These are phyloP conservation scores for Myiotriccus ornatus DNA, from an alignment of 2,797 vertebrate genomes.

Conservation along the genomic window DNA sequence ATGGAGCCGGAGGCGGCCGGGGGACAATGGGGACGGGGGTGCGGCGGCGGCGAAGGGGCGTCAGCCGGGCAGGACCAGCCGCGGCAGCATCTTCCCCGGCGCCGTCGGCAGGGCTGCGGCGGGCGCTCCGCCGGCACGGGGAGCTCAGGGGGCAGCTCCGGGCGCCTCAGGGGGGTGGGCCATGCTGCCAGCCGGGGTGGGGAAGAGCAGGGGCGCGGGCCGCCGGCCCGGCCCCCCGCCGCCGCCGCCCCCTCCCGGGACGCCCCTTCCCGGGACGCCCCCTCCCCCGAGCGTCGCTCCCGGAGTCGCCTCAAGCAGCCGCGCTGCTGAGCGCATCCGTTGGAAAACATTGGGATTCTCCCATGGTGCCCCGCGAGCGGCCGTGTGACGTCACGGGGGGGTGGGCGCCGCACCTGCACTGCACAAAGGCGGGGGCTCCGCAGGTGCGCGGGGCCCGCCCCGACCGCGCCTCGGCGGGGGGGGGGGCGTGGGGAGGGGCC, in stretches of 20 bases:
- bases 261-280: background rate
- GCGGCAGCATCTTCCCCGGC: constrained; percentile 44
- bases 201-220: constrained; percentile 40
- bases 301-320: constrained; percentile 69
- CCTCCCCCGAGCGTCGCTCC: constrained; percentile 57
- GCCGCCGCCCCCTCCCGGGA: constrained; percentile 44
- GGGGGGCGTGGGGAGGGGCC: background rate
- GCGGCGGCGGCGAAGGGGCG: background rate
- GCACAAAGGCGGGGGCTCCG: constrained; percentile 21
- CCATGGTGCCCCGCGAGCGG: constrained; percentile 78
- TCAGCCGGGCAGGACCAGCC: constrained; percentile 43
- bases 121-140: background rate
- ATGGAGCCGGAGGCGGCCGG: constrained; percentile 76
- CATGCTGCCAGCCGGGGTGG: background rate
- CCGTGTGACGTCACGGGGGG: constrained; percentile 74
- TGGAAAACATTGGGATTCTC: constrained; percentile 82
- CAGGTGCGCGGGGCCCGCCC: constrained; percentile 1
- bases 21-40: constrained; percentile 59
- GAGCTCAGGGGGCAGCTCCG: background rate
- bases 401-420: constrained; percentile 58
- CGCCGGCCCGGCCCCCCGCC: background rate
- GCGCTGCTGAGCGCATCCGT: constrained; percentile 74
- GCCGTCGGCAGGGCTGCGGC: background rate
- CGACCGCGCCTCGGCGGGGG: background rate
- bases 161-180: background rate